Evolutionary conservation across 1,140 invertebrate species (phyloP).

Genomic region (Luehdorfia chinensis): DNA sequence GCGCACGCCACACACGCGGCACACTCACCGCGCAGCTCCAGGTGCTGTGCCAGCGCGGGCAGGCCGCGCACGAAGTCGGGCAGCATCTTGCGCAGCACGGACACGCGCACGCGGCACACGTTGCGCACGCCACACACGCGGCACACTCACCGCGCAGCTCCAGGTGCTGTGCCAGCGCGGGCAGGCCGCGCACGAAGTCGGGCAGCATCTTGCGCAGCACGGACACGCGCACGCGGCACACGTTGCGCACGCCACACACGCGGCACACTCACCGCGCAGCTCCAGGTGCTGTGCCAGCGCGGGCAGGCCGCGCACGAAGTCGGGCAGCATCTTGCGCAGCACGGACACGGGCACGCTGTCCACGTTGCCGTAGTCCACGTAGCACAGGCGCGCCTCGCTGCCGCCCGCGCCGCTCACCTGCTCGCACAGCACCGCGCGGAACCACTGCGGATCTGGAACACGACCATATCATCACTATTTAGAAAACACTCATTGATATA

Average conservation of each 20-base stretch:
- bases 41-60: conserved; percentile 33
- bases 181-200: conserved; percentile 37
- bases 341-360: conserved; percentile 20
- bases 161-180: conserved; percentile 30
- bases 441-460: conserved; percentile 42
- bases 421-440: conserved; percentile 41
- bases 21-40: conserved; percentile 43
- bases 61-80: conserved; percentile 36
- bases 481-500: no score
- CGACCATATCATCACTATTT: no score
- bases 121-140: no score
- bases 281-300: conserved; percentile 32
- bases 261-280: conserved; percentile 35
- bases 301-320: conserved; percentile 38
- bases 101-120: conserved; percentile 26
- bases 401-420: conserved; percentile 34
- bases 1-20: no score
- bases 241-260: no score
- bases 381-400: conserved; percentile 24
- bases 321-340: conserved; percentile 48
- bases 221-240: conserved; percentile 25
- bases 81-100: conserved; percentile 38
- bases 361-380: conserved; percentile 49
- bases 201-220: conserved; percentile 44
- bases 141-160: conserved; percentile 39